phyloP scores from a whole-genome alignment of 30 jellyfish, hydroid and myxozoan species.

The Pelagia noctiluca region DNA sequence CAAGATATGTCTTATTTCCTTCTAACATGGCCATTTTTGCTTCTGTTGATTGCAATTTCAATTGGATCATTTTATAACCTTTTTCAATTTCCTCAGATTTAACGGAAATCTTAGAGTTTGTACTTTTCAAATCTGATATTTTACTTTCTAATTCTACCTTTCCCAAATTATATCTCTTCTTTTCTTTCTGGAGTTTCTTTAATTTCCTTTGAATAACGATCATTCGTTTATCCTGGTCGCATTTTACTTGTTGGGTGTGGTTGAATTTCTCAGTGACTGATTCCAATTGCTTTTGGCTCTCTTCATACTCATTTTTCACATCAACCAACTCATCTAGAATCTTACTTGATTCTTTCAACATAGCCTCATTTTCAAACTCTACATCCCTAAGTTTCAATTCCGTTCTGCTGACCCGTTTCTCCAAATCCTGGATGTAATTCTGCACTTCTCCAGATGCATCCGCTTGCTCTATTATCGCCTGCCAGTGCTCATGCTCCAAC shows the following conservation, averaged over 20 bases:
- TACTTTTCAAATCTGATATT: slow-evolving; percentile 50
- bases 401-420: slow-evolving; percentile 68
- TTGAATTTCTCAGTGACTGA: slow-evolving; percentile 47
- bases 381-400: slow-evolving; percentile 82
- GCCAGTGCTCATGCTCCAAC: slow-evolving; percentile 67
- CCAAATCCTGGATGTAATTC: slow-evolving; percentile 79
- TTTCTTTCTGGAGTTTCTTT: slow-evolving; percentile 82
- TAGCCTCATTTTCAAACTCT: slow-evolving; percentile 79
- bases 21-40: slow-evolving; percentile 92
- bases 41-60: slow-evolving; percentile 95
- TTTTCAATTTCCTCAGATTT: slow-evolving; percentile 76
- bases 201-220: slow-evolving; percentile 71
- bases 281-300: slow-evolving; percentile 65
- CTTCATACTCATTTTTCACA: slow-evolving; percentile 64
- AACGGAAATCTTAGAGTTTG: slow-evolving; percentile 36
- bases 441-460: slow-evolving; percentile 69
- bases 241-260: slow-evolving; percentile 51
- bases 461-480: slow-evolving; percentile 47
- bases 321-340: slow-evolving; percentile 64
- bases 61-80: slow-evolving; percentile 82
- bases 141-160: slow-evolving; percentile 75
- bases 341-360: slow-evolving; percentile 69
- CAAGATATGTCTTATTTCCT: slow-evolving; percentile 85
- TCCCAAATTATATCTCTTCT: slow-evolving; percentile 65
- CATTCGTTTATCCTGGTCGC: slow-evolving; percentile 84